phyloP scores from a whole-genome alignment of 2,113 vertebrate genomes.

The Apaloderma vittatum region DNA sequence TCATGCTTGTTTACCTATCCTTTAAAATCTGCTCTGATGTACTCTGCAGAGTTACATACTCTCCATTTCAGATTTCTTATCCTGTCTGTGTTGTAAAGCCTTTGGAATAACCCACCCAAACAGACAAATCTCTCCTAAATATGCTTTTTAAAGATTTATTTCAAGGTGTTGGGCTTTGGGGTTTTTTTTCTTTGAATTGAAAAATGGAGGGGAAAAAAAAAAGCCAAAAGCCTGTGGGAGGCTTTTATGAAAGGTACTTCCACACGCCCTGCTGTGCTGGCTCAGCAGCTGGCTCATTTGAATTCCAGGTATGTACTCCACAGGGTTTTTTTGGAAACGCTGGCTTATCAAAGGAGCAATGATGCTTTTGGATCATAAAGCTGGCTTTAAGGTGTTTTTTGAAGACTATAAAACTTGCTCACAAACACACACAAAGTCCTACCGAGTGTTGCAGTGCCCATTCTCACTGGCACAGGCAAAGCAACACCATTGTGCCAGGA shows the following conservation, averaged over 20 bases:
- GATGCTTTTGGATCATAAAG: slow-evolving; percentile 28
- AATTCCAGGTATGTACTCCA: slow-evolving; percentile 41
- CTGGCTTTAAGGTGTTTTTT: slow-evolving; percentile 7
- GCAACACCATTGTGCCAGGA: not conserved
- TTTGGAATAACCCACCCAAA: not conserved
- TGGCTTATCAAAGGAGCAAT: not conserved
- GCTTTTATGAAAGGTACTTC: slow-evolving; percentile 28
- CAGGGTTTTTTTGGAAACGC: not conserved
- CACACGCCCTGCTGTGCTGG: slow-evolving; percentile 16
- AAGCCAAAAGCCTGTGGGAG: not conserved
- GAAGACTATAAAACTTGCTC: slow-evolving; percentile 13
- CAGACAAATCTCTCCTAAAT: not conserved
- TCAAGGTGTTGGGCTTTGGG: not conserved
- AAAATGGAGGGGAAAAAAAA: not conserved
- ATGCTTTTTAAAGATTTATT: not conserved
- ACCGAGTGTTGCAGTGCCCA: not conserved
- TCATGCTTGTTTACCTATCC: not conserved
- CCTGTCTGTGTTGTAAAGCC: not conserved
- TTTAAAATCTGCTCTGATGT: not conserved
- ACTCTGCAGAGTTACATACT: not conserved
- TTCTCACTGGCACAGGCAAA: not conserved
- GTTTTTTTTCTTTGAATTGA: not conserved
- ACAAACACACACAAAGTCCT: not conserved
- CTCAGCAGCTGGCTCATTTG: slow-evolving; percentile 45
- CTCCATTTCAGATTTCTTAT: not conserved